Base-by-base conservation (phyloP, 2,888 invertebrate species). In the Amaurobius ferox region DNA sequence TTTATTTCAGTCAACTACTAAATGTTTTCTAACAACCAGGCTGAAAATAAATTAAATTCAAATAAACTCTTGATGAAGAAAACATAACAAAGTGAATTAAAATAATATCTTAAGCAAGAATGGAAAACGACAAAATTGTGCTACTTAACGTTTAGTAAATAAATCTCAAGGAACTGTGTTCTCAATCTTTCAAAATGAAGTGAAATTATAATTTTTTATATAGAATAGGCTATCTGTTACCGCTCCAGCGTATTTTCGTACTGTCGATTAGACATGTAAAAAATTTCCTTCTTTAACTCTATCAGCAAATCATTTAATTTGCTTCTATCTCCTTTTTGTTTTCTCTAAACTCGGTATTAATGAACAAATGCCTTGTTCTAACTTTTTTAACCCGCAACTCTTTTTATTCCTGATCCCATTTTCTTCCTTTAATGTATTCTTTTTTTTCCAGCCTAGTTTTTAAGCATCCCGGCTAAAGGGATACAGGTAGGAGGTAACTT, bases 291-390 rank as follows among this genome's bases (percentile, higher is more conserved):
- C 66, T 76, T 70, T 73, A 40, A 61, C 68, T 61, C 71, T 71
- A 71, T 72, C 66, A 19, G 71, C 77, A 55, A 83, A 77, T 72
- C 83, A 83, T 83, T 83, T 83, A 77, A 83, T 83, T 83, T 83
- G 61, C 76, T 77, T 83, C 64, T 44, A 77, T 61, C 71, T 71
- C 48, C 35, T 66, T n/a, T 66, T 39, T 55, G 32, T 76, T 83
- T 30, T 44, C 61, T 26, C 40, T 32, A 62, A 77, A 67, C 64
- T 71, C 48, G 32, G 76, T 83, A 83, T 72, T 83, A 83, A 83
- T 83, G 83, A 83, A 83, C 77, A 83, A 83, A 83, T 83, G 83
- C 83, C 77, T 77, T 83, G 83, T 83, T 64, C 71, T 19, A 66
- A 71, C 71, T 83, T 83, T 83, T 77, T 77, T 71, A 71, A 77